Evolutionary conservation across 37 sponge, comb jelly and placozoan species (phyloP).

Genomic region (Lycopodina hypogea): DNA sequence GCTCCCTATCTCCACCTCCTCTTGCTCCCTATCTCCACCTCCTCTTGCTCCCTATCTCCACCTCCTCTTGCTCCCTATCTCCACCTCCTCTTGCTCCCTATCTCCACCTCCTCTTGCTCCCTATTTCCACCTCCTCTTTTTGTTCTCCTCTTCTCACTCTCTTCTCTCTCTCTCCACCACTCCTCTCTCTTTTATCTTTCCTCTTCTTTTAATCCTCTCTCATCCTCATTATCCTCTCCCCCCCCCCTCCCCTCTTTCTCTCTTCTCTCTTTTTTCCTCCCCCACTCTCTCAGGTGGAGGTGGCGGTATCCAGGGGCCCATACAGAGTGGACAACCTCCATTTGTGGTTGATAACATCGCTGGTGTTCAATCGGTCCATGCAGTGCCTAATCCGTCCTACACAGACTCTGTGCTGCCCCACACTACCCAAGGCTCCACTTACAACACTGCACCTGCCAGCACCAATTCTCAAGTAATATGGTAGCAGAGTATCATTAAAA

Average conservation of each 20-base stretch:
- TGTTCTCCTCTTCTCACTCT: not conserved
- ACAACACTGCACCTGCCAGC: not conserved
- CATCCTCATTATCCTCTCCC: not conserved
- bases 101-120: not conserved
- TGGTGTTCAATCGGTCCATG: slow-evolving; percentile 37
- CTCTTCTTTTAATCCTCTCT: not conserved
- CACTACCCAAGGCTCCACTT: not conserved
- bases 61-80: too few species aligned
- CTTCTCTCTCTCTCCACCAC: too few species aligned
- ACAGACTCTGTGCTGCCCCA: not conserved
- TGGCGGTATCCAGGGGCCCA: not conserved
- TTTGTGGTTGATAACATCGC: not conserved
- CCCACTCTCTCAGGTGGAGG: slow-evolving; percentile 16
- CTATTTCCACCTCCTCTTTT: not conserved
- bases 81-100: too few species aligned
- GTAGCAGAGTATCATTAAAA: not conserved
- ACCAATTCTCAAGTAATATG: not conserved
- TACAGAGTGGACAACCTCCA: not conserved
- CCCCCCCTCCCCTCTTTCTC: slow-evolving; percentile 19
- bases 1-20: too few species aligned
- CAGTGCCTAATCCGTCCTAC: slow-evolving; percentile 53
- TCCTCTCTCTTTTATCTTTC: too few species aligned
- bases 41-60: too few species aligned
- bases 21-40: too few species aligned
- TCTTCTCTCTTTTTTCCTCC: slow-evolving; percentile 49